Base-by-base conservation (phyloP, 1,140 invertebrate genomes). In the Drosophila cardini region DNA sequence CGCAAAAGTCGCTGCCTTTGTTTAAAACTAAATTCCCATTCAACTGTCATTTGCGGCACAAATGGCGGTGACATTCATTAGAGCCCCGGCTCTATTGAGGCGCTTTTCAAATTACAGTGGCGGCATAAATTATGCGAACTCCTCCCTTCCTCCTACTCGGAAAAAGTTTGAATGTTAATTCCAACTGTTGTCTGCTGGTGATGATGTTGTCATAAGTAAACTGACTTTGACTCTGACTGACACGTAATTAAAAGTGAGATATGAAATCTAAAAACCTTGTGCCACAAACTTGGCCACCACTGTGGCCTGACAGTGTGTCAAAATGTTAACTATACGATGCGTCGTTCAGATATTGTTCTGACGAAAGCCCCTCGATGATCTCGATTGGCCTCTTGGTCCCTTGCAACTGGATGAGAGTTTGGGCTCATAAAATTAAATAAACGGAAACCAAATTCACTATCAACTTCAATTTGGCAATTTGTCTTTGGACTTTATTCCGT, bases 381-480 rank as follows among this genome's bases (percentile, higher is more conserved):
- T 72, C 56, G 65, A 78, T 83, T 76, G 72, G 38, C 13, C 34
- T 11, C n/a, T 13, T 40, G 38, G 2, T 40, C 38, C n/a, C 36
- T 9, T 6, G 5, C 43, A 8, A 38, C 16, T 56, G 6, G 11
- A 3, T 3, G 21, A 26, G 21, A 56, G 16, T 55, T 18, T 43
- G 9, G 57, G 65, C 64, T 48, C 79, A 79, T 83, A 82, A 84
- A 84, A 87, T 83, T 83, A 89, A 89, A 89, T 89, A 80, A 89
- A 84, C 70, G 78, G 70, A 78, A 81, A 63, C 52, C 72, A 78
- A 87, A 82, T 79, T 84, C 76, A 87, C 84, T 87, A 87, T 87
- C 73, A 87, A 86, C 87, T 87, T 87, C 80, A 87, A 89, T 87
- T 87, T 78, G 80, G 70, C 80, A 87, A 87, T 87, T 87, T 87